These are phyloP conservation scores for Drosophila kambysellisi DNA, from an alignment of 2,888 invertebrate species.

Conservation along the genomic window DNA sequence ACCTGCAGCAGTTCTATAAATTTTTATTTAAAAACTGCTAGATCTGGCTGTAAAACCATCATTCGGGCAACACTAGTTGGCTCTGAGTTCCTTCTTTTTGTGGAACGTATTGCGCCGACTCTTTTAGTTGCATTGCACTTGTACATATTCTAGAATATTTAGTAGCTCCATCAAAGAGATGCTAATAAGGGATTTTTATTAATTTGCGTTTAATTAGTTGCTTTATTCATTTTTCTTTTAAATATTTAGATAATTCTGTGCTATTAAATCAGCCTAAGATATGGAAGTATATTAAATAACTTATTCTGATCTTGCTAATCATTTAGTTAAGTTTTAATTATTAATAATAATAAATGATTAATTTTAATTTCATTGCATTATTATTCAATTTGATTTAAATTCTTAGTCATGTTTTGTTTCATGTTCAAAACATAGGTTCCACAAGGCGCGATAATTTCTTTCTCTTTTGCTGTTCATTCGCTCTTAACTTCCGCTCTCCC, in stretches of 20 bases:
- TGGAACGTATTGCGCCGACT: slow-evolving; percentile 47
- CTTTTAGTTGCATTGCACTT: slow-evolving; percentile 11
- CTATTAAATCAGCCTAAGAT: background rate
- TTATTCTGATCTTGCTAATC: background rate
- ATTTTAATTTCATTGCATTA: background rate
- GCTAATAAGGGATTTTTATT: background rate
- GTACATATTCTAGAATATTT: slow-evolving; percentile 8
- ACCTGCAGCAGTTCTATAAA: background rate
- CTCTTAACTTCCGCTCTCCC: slow-evolving; percentile 25
- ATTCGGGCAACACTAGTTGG: slow-evolving; percentile 7
- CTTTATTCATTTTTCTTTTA: background rate
- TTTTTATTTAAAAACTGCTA: background rate
- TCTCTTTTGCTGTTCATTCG: slow-evolving; percentile 1
- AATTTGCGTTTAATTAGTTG: background rate
- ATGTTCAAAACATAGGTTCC: slow-evolving; percentile 16
- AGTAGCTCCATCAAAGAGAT: background rate
- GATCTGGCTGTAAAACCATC: background rate
- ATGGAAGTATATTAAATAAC: background rate
- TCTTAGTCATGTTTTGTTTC: slow-evolving; percentile 4
- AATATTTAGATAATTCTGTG: background rate
- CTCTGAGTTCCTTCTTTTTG: slow-evolving; percentile 31
- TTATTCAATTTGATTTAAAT: background rate
- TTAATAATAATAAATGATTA: background rate
- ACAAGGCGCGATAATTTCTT: background rate
- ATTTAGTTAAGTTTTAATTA: background rate